Base-by-base conservation (phyloP, 2,888 invertebrate species). In the Pharmacophagus antenor region DNA sequence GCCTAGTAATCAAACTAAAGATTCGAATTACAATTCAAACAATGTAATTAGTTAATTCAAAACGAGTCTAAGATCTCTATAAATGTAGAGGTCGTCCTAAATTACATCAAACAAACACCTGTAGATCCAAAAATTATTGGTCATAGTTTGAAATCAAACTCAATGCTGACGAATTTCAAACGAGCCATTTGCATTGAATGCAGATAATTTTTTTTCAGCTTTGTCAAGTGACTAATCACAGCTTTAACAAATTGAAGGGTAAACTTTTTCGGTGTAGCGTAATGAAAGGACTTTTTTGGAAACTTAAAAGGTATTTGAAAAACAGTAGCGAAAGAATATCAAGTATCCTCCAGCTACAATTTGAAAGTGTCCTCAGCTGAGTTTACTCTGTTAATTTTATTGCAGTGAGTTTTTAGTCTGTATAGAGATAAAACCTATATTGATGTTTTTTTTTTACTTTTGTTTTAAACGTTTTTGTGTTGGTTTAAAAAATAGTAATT, bases 321-420 rank as follows among this genome's bases (percentile, higher is more conserved):
- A 58, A 58, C 53, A 58, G 52, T 58, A 47, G 53, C 46, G 46
- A 50, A 58, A 60, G 56, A 61, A 63, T 60, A 57, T 55, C 55
- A 63, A 63, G 61, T 56, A 58, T 41, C 57, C 60, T 61, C 58
- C 51, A 61, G 56, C 52, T 47, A 48, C 52, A 58, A 53, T 58
- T 53, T 48, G 41, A 52, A 58, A 58, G 58, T 53, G 58, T 47
- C 21, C 58, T 58, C 46, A 47, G 23, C 41, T 22, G 20, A 25
- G 21, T 48, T 48, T 21, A n/a, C 41, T 47, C 50, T 58, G 52
- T 58, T 58, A 47, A 53, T 58, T 58, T 58, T 58, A 48, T 58
- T 48, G 58, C 47, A 50, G n/a, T n/a, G n/a, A 58, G 25, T 52
- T 37, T 58, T 58, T 23, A 37, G 25, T 37, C 52, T 46, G 58